Evolutionary conservation across 37 sponge, comb jelly and placozoan genomes (phyloP), one percentile per base, ranked within the genome.

Genomic region (Geodia barretti): DNA sequence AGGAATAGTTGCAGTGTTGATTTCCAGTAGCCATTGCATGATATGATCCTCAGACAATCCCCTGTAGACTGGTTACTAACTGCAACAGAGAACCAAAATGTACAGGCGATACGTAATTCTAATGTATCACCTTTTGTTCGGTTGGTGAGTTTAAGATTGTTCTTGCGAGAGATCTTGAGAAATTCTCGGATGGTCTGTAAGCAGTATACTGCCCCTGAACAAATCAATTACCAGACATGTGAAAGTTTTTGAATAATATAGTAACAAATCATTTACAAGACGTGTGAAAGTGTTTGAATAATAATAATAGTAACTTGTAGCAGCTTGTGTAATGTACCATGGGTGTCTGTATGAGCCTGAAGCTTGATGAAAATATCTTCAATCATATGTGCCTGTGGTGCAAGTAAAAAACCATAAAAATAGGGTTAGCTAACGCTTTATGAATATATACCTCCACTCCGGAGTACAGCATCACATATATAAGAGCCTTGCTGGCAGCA

Each of bases 401-500:
- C 33, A 68, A 68, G 20, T 28, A 7, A 30, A 30, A 7, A 68
- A 68, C n/a, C n/a, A n/a, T n/a, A 68, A 32, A 14, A 17, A 47
- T n/a, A n/a, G n/a, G n/a, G n/a, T n/a, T n/a, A n/a, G n/a, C n/a
- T n/a, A n/a, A n/a, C n/a, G n/a, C n/a, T n/a, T n/a, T n/a, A n/a
- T n/a, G n/a, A n/a, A n/a, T n/a, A n/a, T n/a, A n/a, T n/a, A n/a
- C n/a, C 32, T 59, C 17, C 60, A 59, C 60, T 47, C 41, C 31
- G n/a, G 76, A 1, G 23, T 23, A 29, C 4, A 65, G n/a, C 21
- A 79, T 42, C 5, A 79, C 41, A 30, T 31, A 19, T 9, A 39
- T 19, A 17, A 79, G 42, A 9, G 68, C 68, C 30, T 39, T 79
- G 34, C 43, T 38, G 14, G 79, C 69, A 28, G 42, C 28, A 39